Percentiles rank a stretch among this genome's conserved stretches.
These are phyloP conservation scores for Drosophila neocordata DNA, from an alignment of 1,140 invertebrate genomes.

Conservation along the genomic window DNA sequence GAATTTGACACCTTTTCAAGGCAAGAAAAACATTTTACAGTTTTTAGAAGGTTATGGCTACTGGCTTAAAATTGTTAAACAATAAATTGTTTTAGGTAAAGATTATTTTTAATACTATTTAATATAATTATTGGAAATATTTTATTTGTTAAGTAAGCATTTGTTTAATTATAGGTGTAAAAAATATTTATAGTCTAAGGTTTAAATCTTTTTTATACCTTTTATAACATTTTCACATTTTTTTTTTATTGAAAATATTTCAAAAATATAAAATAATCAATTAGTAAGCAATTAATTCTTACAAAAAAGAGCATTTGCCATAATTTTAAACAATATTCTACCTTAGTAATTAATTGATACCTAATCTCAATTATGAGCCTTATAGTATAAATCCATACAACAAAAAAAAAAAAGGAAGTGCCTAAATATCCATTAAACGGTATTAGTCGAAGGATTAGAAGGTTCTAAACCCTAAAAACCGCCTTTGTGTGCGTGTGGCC, in stretches of 20 bases:
- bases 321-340: neutral
- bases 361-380: neutral
- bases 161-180: no score
- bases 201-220: no score
- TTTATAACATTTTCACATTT: no score
- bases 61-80: neutral
- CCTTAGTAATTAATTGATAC: neutral
- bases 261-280: no score
- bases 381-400: neutral
- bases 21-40: neutral
- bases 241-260: no score
- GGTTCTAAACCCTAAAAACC: neutral
- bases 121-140: no score
- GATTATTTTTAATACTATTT: no score
- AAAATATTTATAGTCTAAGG: no score
- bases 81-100: no score
- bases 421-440: neutral
- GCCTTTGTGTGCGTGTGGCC: constrained; percentile 15
- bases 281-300: neutral
- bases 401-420: neutral
- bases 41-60: neutral
- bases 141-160: no score
- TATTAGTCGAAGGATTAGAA: neutral
- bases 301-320: neutral
- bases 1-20: neutral